Evolutionary conservation across 1,140 invertebrate species (phyloP).

Genomic region (Lycorma delicatula): DNA sequence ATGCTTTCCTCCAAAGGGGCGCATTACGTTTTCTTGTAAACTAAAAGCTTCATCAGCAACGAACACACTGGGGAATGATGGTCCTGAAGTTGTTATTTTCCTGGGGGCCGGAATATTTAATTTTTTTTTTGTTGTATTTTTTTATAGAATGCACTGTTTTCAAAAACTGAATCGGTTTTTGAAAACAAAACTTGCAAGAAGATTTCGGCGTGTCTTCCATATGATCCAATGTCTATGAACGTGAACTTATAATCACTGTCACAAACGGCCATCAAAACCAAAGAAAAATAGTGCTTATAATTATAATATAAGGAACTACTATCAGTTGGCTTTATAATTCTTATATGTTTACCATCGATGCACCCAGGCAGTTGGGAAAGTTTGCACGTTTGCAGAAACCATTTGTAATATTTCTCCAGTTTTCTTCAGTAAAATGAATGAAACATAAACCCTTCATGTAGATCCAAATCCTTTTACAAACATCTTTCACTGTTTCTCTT

Average conservation of each 20-base stretch:
- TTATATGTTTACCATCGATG: slow-evolving; percentile 37
- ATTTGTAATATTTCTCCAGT: too few species aligned
- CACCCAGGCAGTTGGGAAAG: slow-evolving; percentile 35
- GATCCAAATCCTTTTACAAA: too few species aligned
- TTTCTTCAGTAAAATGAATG: too few species aligned
- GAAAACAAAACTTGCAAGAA: too few species aligned
- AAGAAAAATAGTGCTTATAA: slow-evolving; percentile 37
- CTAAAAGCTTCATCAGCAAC: too few species aligned
- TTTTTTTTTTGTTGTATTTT: slow-evolving; percentile 21
- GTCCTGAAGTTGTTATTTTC: slow-evolving; percentile 25
- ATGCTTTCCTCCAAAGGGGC: too few species aligned
- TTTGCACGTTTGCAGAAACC: too few species aligned
- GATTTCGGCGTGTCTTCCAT: slow-evolving; percentile 36
- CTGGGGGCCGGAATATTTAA: slow-evolving; percentile 28
- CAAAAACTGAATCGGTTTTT: slow-evolving; percentile 35
- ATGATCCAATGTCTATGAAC: slow-evolving; percentile 35
- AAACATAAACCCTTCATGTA: too few species aligned
- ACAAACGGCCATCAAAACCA: slow-evolving; percentile 38
- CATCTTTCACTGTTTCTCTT: too few species aligned
- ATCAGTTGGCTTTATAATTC: slow-evolving; percentile 35
- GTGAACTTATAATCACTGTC: slow-evolving; percentile 38
- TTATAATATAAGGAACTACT: slow-evolving; percentile 37
- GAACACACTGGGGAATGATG: too few species aligned
- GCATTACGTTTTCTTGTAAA: too few species aligned
- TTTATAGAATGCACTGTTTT: slow-evolving; percentile 24